phyloP scores from a whole-genome alignment of 2,113 vertebrate genomes.

The Neolamprologus sp. region DNA sequence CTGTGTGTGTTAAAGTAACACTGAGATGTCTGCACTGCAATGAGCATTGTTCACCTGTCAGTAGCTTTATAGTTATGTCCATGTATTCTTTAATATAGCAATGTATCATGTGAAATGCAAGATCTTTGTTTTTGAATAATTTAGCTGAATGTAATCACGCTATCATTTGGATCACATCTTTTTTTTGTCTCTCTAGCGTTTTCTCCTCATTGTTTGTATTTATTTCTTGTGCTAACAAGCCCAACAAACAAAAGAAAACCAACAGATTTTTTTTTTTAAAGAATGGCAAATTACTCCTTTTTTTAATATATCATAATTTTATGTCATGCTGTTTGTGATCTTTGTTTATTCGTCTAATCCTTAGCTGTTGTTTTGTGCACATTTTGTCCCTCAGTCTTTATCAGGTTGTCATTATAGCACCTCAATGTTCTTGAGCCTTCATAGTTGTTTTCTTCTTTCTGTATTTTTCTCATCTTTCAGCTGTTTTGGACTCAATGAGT shows the following conservation, averaged over 20 bases:
- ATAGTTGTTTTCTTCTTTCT: not conserved
- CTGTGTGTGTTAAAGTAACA: not conserved
- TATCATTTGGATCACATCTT: not conserved
- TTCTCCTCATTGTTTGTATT: not conserved
- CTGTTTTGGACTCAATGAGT: not conserved
- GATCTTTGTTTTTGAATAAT: not conserved
- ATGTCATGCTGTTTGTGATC: not conserved
- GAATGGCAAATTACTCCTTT: not conserved
- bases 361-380: not conserved
- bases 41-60: not conserved
- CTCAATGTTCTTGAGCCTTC: not conserved
- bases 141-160: too few relatives aligned
- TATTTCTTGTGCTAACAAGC: not conserved
- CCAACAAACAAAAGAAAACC: not conserved
- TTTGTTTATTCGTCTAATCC: not conserved
- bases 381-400: not conserved
- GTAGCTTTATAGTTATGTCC: not conserved
- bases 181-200: not conserved
- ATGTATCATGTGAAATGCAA: not conserved
- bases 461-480: not conserved
- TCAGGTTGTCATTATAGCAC: not conserved
- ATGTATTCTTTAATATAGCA: not conserved
- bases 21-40: not conserved
- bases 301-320: not conserved
- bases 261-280: rapidly evolving